Base-by-base conservation (phyloP, 1,140 invertebrate genomes). In the Antheraea mylitta region DNA sequence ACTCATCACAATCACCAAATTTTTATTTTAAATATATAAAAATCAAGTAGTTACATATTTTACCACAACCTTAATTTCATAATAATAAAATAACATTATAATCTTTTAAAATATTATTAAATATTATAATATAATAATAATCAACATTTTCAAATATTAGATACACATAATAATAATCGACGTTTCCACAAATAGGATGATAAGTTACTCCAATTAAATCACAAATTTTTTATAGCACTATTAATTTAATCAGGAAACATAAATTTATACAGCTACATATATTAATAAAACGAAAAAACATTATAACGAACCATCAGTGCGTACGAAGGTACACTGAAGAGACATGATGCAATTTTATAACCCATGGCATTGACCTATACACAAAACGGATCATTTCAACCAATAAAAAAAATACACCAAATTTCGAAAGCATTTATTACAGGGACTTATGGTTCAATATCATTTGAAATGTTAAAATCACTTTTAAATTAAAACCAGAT, bases 281-380 rank as follows among this genome's bases (percentile, higher is more conserved):
- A 42, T 42, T 42, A 42, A 42, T 42, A 42, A 42, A 42, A 42
- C 38, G 11, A 42, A 9, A 42, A 9, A 42, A 42, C 2, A 53
- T 13, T 13, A 9, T 6, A 16, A 16, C 1, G 45, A 53, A 53
- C 45, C 45, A 13, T 53, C 45, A 53, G 13, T 13, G 13, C 1
- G 16, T 53, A 13, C 5, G 45, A 53, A 13, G 45, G 45, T 11
- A 53, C 45, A 2, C 45, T 53, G 45, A 53, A 53, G 11, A 16
- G 16, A 53, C 45, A 53, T 53, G 45, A 13, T 53, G 45, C 45
- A 53, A 53, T 53, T 53, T 53, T 16, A 53, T 53, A 9, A 53
- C 45, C 45, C 64, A 13, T 65, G 64, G 36, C 64, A 65, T 65
- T 65, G 64, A 48, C 64, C 38, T 45, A 45, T 65, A 18, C 37